Evolutionary conservation across 1,140 invertebrate genomes (phyloP), one percentile per base, ranked within the genome.

Genomic region (Coenobita brevimanus): DNA sequence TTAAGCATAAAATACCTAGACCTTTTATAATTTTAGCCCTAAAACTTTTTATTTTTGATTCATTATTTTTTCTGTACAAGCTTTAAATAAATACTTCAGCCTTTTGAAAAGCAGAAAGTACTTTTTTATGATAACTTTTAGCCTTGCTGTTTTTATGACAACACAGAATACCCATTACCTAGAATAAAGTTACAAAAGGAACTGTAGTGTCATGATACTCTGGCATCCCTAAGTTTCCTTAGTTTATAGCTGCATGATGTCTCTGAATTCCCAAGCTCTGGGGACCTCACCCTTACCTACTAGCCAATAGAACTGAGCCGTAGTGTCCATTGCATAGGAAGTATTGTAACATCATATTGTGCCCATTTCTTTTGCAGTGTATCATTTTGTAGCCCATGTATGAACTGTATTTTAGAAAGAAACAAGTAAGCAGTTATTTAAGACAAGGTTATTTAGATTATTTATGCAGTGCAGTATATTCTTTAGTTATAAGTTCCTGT

Each of bases 161-260:
- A 79, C 78, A 71, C 46, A 71, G 79, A 69, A 64, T 62, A 57
- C 46, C 54, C 69, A 21, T 79, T 46, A 87, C 76, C 64, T 54
- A 36, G 43, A 80, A 71, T 33, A 43, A 87, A 87, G 24, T 43
- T 24, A 71, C 13, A 36, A 27, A 41, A 83, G 43, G 76, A 30
- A 69, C n/a, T 87, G 84, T 87, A 87, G 84, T 87, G 84, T 79
- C 46, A 67, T 80, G 50, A 71, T 87, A 64, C 46, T 36, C 36
- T 71, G 76, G 84, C 84, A 80, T 71, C 84, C 75, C 71, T 30
- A 80, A 36, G 64, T 62, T 80, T 87, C 57, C 46, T n/a, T 36
- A 79, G 79, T 75, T 69, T n/a, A 46, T 86, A 71, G 71, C 75
- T 87, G 84, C 84, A 87, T 87, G 84, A 38, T 79, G 84, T 80